phyloP scores from a whole-genome alignment of 2,113 vertebrate genomes.

The Herpetotheres cachinnans region DNA sequence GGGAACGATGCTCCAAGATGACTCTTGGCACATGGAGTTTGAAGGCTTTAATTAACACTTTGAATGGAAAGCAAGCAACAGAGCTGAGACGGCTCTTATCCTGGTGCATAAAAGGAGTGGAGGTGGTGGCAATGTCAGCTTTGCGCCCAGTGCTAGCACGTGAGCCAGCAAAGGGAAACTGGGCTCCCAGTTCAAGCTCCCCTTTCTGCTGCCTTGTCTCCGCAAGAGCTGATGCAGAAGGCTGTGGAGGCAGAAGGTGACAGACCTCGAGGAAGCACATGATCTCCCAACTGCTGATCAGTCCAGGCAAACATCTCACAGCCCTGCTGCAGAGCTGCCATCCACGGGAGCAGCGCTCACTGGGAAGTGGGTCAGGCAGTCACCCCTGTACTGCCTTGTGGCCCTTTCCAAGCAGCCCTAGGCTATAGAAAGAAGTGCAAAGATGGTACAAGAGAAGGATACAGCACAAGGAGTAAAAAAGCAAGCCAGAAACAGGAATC shows the following conservation, averaged over 20 bases:
- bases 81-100: not conserved
- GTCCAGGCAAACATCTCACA: not conserved
- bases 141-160: accelerated
- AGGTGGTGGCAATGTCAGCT: not conserved
- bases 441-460: not conserved
- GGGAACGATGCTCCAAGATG: not conserved
- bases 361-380: not conserved
- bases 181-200: not conserved
- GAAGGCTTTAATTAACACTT: not conserved
- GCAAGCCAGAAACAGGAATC: not conserved
- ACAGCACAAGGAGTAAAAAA: not conserved
- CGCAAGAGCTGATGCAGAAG: not conserved
- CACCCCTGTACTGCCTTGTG: not conserved
- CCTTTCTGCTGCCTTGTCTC: not conserved
- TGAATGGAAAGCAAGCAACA: not conserved
- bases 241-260: not conserved
- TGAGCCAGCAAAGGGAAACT: not conserved
- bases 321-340: not conserved
- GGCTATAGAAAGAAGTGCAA: not conserved
- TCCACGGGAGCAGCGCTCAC: not conserved
- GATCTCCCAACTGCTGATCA: not conserved
- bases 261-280: not conserved
- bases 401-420: not conserved
- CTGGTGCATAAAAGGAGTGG: not conserved
- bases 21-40: not conserved